Percentiles rank a stretch among this genome's conserved stretches.
phyloP scores from a whole-genome alignment of 2,113 vertebrate genomes.

The Lasiurus cinereus region DNA sequence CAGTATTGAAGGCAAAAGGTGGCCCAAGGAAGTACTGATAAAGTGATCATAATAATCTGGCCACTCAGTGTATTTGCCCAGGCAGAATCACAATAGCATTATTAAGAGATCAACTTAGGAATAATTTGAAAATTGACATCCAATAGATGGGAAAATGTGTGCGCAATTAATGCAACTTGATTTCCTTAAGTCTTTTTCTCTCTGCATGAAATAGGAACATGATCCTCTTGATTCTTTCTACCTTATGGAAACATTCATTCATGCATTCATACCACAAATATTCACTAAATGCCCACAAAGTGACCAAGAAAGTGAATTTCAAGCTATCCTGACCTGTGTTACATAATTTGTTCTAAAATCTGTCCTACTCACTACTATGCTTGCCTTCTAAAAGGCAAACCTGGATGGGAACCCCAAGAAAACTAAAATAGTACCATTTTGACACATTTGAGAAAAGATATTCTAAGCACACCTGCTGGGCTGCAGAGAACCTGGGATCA shows the following conservation, averaged over 20 bases:
- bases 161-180: neutral
- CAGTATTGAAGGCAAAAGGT: no score
- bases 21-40: no score
- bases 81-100: neutral
- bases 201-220: neutral
- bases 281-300: neutral
- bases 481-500: neutral
- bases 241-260: neutral
- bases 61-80: neutral
- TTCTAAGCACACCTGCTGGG: neutral
- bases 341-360: neutral
- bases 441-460: neutral
- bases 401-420: neutral
- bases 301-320: neutral
- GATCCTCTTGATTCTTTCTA: neutral
- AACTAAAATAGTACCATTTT: neutral
- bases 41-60: no score
- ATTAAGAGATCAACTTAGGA: conserved; percentile 1
- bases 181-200: neutral
- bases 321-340: neutral
- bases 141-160: neutral
- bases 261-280: neutral
- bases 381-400: neutral
- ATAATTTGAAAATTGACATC: neutral
- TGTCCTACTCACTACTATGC: neutral